Percentiles rank a stretch among this genome's conserved stretches.
phyloP scores from a whole-genome alignment of 2,113 vertebrate genomes.

The Vulpes ferrilata region DNA sequence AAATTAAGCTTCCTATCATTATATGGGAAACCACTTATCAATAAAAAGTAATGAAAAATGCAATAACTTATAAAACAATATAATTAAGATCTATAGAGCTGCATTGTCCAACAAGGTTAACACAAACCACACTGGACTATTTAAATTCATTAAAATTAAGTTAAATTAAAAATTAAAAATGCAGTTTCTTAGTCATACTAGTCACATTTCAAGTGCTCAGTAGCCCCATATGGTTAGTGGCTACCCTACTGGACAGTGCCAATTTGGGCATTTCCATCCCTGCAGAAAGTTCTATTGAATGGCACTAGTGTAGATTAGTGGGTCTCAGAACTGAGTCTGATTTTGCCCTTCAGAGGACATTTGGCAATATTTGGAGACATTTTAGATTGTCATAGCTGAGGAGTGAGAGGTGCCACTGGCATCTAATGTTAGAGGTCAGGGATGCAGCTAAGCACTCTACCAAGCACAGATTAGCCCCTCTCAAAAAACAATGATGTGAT shows the following conservation, averaged over 20 bases:
- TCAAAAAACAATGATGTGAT: background rate
- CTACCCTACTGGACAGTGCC: background rate
- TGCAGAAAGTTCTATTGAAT: background rate
- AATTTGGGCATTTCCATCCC: background rate
- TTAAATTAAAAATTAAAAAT: slow-evolving; percentile 34
- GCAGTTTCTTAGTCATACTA: background rate
- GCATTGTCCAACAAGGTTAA: background rate
- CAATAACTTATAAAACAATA: background rate
- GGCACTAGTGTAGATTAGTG: background rate
- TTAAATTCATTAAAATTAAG: background rate
- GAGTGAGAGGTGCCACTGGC: background rate
- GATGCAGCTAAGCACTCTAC: background rate
- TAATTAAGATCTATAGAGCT: background rate
- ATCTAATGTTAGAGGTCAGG: background rate
- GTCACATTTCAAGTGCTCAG: background rate
- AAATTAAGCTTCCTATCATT: background rate
- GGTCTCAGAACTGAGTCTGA: background rate
- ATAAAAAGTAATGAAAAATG: background rate
- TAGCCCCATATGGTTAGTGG: background rate
- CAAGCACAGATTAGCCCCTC: background rate
- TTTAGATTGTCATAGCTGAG: background rate
- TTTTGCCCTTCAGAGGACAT: background rate
- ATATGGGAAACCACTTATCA: background rate
- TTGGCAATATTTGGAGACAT: background rate
- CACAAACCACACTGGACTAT: background rate